Conservation (phyloP, 2,797 vertebrate genomes). For the Ispidina lecontei region DNA sequence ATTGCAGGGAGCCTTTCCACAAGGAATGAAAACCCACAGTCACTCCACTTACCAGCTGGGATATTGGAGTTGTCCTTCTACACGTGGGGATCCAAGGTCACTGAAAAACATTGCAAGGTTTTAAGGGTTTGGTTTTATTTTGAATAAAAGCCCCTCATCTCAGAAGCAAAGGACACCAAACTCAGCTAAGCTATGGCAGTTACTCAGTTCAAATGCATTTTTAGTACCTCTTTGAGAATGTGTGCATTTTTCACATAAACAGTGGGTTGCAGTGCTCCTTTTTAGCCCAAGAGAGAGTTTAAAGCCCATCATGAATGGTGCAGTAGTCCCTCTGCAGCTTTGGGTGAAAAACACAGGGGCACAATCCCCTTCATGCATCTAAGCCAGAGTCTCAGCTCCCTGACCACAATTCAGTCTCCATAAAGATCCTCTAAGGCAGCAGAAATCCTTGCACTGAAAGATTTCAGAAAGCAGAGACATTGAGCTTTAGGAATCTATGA, state of each 20-base stretch:
- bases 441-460: background rate
- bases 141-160: background rate
- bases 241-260: background rate
- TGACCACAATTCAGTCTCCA: accelerated
- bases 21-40: background rate
- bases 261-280: background rate
- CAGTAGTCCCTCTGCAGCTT: background rate
- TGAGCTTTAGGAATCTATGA: background rate
- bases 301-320: background rate
- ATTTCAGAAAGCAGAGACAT: background rate
- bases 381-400: background rate
- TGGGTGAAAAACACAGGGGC: background rate
- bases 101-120: background rate
- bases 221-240: background rate
- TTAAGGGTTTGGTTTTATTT: background rate
- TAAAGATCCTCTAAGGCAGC: background rate
- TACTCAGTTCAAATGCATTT: background rate
- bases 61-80: background rate
- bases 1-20: background rate
- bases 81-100: background rate
- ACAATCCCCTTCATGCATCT: background rate
- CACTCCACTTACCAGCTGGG: background rate
- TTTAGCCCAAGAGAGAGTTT: background rate
- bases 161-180: background rate
- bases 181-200: background rate